These are phyloP conservation scores for Lithophane ornitopus DNA, from an alignment of 2,888 invertebrate species.

Conservation along the genomic window DNA sequence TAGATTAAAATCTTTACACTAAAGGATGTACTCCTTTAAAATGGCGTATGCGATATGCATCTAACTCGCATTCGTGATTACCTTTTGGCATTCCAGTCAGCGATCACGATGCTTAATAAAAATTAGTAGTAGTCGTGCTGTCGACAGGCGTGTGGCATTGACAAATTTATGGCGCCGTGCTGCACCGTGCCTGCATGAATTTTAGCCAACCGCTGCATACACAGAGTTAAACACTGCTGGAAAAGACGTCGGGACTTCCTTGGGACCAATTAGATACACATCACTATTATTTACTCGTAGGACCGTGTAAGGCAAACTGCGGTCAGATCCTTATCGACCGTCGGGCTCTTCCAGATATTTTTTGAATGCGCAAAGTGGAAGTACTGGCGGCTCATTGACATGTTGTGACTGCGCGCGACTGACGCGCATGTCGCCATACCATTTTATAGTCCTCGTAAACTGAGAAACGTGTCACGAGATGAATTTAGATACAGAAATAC, in stretches of 20 bases:
- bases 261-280: slow-evolving; percentile 31
- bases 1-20: slow-evolving; percentile 36
- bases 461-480: slow-evolving; percentile 70
- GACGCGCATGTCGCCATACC: slow-evolving; percentile 75
- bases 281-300: slow-evolving; percentile 35
- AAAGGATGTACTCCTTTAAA: slow-evolving; percentile 45
- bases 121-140: slow-evolving; percentile 71
- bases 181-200: slow-evolving; percentile 65
- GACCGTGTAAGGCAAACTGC: slow-evolving; percentile 4
- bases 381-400: slow-evolving; percentile 71
- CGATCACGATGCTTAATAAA: slow-evolving; percentile 72
- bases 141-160: slow-evolving; percentile 77
- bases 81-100: slow-evolving; percentile 75
- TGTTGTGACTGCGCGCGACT: slow-evolving; percentile 67
- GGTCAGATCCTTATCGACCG: slow-evolving; percentile 17
- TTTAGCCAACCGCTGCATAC: slow-evolving; percentile 64
- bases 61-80: slow-evolving; percentile 56
- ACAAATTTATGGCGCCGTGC: slow-evolving; percentile 79
- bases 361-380: slow-evolving; percentile 46
- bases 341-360: slow-evolving; percentile 65
- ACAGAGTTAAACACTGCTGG: slow-evolving; percentile 64
- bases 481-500: slow-evolving; percentile 73
- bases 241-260: slow-evolving; percentile 56
- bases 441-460: slow-evolving; percentile 83
- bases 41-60: slow-evolving; percentile 56